Evolutionary conservation across 1,140 invertebrate species (phyloP), one percentile per base, ranked within the genome.

Genomic region (Diorhabda carinulata): DNA sequence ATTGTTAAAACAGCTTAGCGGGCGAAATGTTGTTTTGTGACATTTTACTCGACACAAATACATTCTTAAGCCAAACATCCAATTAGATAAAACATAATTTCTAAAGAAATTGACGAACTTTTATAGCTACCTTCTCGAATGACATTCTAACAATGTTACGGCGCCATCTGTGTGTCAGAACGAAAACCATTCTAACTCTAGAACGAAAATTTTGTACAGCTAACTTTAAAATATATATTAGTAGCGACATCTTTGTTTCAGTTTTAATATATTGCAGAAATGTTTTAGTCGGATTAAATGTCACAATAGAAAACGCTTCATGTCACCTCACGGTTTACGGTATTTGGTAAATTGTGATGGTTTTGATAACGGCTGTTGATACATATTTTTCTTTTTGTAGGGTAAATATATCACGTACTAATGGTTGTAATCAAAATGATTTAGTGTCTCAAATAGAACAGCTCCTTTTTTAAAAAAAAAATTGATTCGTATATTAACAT

Each of bases 331-430:
- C 69, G 59, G 71, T 78, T 79, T 79, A 79, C 72, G 45, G 63
- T 66, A 56, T 57, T 58, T 64, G 62, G 79, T 81, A 81, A 81
- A 80, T 78, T 80, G 73, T 77, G 78, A 76, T 57, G 78, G 78
- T 81, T 74, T 73, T 80, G 78, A 80, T 79, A 56, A 67, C 60
- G 65, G 57, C 65, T 67, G 57, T 43, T 67, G 40, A 52, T 56
- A 47, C 25, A 40, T 57, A 52, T 52, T 52, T 52, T 52, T 52
- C 47, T 52, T 52, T 52, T 52, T 52, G 47, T 52, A 52, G 47
- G 47, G 47, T 52, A n/a, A 52, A 52, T 8, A 52, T 52, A 52
- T 8, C 47, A n/a, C 47, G 47, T 8, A 52, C 47, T 52, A 8
- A 52, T 52, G 47, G 47, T 25, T 60, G 5, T 60, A 10, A 9